Conservation (phyloP, 2,113 vertebrate genomes). For the Glareola pratincola region DNA sequence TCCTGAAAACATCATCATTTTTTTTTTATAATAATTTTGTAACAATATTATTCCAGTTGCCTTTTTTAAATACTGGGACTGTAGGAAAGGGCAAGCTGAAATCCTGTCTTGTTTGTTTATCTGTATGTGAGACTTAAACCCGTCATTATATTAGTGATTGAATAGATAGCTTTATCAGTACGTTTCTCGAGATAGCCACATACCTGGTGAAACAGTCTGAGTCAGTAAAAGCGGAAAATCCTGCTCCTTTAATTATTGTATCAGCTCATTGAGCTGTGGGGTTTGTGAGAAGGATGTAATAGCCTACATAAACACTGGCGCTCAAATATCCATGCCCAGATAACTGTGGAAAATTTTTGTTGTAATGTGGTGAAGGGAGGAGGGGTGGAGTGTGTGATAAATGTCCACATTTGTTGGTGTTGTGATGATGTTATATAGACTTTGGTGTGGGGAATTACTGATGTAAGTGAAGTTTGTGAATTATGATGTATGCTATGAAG, state of each 20-base stretch:
- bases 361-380: neutral
- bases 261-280: neutral
- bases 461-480: neutral
- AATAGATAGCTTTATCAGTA: neutral
- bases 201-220: neutral
- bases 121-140: neutral
- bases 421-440: neutral
- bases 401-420: neutral
- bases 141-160: neutral
- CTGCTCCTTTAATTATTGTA: neutral
- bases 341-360: neutral
- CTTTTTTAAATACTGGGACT: neutral
- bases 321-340: neutral
- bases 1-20: neutral
- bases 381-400: no score
- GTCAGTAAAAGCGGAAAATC: neutral
- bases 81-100: neutral
- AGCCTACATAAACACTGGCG: neutral
- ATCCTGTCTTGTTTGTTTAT: neutral
- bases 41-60: neutral
- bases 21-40: neutral
- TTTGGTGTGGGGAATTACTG: neutral
- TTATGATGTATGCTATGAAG: accelerated
- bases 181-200: neutral
- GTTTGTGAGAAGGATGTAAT: neutral